These are phyloP conservation scores for Montipora cactus DNA, from an alignment of 64 coral and sea anemone genomes.

Conservation along the genomic window DNA sequence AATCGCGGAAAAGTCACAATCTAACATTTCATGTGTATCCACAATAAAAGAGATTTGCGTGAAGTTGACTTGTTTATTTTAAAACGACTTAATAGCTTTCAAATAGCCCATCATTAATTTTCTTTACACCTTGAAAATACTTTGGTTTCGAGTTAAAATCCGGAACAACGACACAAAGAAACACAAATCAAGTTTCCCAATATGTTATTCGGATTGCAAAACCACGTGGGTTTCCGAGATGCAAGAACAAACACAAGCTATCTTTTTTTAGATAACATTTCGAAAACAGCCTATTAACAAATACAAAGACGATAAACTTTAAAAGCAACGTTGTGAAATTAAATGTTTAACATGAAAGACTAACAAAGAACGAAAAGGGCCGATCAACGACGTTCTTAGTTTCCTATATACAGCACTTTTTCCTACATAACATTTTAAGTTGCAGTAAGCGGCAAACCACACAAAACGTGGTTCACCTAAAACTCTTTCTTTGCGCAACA, in stretches of 20 bases:
- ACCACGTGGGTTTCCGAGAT: constrained; percentile 20
- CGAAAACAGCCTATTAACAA: constrained; percentile 11
- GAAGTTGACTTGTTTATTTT: constrained; percentile 28
- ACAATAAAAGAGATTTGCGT: neutral
- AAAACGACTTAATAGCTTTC: constrained; percentile 17
- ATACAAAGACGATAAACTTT: neutral
- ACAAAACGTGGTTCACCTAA: constrained; percentile 34
- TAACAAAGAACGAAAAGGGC: neutral
- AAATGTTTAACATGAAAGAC: neutral
- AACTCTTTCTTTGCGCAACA: constrained; percentile 37
- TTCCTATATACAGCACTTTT: neutral
- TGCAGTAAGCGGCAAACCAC: neutral
- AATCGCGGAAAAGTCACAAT: neutral
- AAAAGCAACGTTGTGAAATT: neutral
- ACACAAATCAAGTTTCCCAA: neutral
- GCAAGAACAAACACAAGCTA: constrained; percentile 2
- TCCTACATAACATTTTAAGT: neutral
- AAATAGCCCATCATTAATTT: neutral
- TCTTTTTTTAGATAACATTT: constrained; percentile 25
- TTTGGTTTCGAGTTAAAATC: neutral
- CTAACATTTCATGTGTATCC: neutral
- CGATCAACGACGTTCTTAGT: neutral
- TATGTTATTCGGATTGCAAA: neutral
- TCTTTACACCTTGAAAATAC: neutral
- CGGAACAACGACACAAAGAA: neutral